Evolutionary conservation across 2,888 invertebrate genomes (phyloP).

Genomic region (Lamproptera curius): DNA sequence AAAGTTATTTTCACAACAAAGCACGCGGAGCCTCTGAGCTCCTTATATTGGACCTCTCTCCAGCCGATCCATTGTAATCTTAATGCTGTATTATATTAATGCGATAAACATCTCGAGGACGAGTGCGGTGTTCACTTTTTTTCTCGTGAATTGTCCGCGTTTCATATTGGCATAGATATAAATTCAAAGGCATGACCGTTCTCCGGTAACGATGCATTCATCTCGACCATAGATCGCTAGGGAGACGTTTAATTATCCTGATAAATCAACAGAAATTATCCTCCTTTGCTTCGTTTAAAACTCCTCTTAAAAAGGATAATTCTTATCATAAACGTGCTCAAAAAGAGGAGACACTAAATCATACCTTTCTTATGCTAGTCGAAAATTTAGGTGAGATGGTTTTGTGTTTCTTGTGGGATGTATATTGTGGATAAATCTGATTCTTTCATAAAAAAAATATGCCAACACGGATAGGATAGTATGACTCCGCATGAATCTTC

Average conservation of each 20-base stretch:
- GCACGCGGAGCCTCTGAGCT: slow-evolving; percentile 64
- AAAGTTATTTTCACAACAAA: slow-evolving; percentile 77
- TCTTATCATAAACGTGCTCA: too few relatives aligned
- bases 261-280: slow-evolving; percentile 45
- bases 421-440: too few relatives aligned
- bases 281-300: too few relatives aligned
- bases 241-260: slow-evolving; percentile 60
- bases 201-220: slow-evolving; percentile 58
- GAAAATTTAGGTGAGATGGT: too few relatives aligned
- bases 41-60: slow-evolving; percentile 74
- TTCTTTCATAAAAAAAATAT: slow-evolving; percentile 3
- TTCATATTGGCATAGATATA: slow-evolving; percentile 60
- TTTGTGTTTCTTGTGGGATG: too few relatives aligned
- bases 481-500: slow-evolving; percentile 71
- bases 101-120: slow-evolving; percentile 73
- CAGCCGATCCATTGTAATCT: slow-evolving; percentile 74
- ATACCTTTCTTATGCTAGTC: neutral
- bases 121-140: slow-evolving; percentile 52
- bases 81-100: slow-evolving; percentile 77
- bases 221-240: slow-evolving; percentile 50
- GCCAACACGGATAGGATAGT: neutral
- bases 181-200: slow-evolving; percentile 44
- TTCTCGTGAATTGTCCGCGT: slow-evolving; percentile 48
- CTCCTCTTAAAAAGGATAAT: too few relatives aligned
- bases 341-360: neutral